Conservation (phyloP, 1,140 invertebrate species). For the Euura saliciscinereae region DNA sequence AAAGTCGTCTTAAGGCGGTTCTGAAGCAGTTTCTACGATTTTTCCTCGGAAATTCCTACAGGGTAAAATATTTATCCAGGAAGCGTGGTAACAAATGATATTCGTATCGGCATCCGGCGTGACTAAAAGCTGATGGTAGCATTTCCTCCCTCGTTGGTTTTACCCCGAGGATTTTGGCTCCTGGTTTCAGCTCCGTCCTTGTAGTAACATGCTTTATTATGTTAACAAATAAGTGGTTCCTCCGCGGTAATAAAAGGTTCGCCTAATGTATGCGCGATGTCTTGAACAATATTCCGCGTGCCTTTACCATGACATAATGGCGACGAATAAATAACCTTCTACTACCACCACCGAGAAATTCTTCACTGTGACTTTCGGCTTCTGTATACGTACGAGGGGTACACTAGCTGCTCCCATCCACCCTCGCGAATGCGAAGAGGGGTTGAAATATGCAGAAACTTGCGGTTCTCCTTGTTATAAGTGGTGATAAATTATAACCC, state of each 20-base stretch:
- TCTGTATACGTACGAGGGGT: neutral
- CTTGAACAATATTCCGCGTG: conserved; percentile 7
- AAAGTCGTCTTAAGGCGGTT: no score
- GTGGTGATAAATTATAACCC: conserved; percentile 5
- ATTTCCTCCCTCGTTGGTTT: neutral
- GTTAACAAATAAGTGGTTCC: conserved; percentile 4
- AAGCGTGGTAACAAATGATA: conserved; percentile 4
- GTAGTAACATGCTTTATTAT: conserved; percentile 5
- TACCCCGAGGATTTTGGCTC: neutral
- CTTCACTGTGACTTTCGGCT: no score
- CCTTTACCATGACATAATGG: neutral
- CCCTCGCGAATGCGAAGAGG: neutral
- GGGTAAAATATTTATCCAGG: neutral
- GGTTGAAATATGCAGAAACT: conserved; percentile 7
- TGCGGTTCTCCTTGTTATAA: neutral
- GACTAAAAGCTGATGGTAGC: conserved; percentile 1
- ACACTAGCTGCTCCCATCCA: neutral
- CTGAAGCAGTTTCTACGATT: no score
- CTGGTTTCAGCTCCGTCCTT: neutral
- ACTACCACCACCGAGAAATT: neutral
- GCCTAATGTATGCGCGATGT: conserved; percentile 6
- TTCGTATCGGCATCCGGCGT: conserved; percentile 3
- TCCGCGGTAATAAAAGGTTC: neutral
- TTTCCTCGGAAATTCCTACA: no score
- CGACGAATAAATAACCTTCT: neutral